A percentile compares a stretch with the other conserved stretches of the same genome.
Evolutionary conservation across 2,797 vertebrate species (phyloP).

Genomic region (Furcifer pardalis): DNA sequence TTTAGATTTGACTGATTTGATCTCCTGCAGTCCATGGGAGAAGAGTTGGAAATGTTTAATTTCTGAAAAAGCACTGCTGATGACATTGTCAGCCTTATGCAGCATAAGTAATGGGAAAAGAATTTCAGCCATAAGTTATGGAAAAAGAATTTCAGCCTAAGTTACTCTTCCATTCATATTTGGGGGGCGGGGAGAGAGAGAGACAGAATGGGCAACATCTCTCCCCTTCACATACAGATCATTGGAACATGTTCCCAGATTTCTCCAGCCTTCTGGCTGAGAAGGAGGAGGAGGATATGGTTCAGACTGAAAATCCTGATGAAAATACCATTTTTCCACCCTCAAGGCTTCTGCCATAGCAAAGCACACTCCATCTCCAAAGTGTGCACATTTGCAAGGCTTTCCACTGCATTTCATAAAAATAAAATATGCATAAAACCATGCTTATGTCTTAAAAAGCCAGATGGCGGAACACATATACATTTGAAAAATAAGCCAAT

Average conservation of each 20-base stretch:
- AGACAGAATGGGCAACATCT: not conserved
- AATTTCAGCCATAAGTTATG: no score
- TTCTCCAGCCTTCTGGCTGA: not conserved
- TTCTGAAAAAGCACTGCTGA: no score
- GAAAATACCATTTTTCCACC: not conserved
- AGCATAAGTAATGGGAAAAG: no score
- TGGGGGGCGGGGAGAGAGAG: not conserved
- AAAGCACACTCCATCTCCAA: not conserved
- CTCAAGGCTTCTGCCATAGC: not conserved
- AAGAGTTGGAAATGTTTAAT: no score
- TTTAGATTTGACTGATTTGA: no score
- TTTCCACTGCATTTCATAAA: not conserved
- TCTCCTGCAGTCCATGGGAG: no score
- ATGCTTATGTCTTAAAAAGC: not conserved
- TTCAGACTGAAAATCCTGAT: not conserved
- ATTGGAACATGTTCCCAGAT: not conserved
- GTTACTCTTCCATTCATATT: not conserved
- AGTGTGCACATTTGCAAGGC: not conserved
- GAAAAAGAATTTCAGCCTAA: no score
- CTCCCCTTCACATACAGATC: not conserved
- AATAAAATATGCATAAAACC: not conserved
- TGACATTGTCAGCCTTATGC: no score
- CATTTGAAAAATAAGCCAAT: not conserved
- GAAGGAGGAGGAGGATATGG: not conserved
- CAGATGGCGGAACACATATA: not conserved